Conservation (phyloP, 2,113 vertebrate species). For the Tenrec ecaudatus region DNA sequence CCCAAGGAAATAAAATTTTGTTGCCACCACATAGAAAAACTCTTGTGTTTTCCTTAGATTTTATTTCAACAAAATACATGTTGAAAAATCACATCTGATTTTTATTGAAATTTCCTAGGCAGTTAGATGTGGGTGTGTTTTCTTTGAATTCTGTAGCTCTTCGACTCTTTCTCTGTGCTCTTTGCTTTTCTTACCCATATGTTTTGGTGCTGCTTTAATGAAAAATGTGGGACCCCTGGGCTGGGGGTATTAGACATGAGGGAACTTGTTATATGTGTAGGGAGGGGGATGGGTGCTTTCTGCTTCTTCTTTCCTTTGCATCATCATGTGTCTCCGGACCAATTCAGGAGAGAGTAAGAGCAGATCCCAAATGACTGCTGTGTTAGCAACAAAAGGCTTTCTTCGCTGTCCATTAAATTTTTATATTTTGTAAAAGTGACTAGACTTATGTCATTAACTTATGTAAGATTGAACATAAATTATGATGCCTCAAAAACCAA, state of each 20-base stretch:
- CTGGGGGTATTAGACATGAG: constrained; percentile 67
- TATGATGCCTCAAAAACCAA: constrained; percentile 31
- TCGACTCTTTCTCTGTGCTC: constrained; percentile 71
- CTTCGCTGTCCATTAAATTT: not conserved
- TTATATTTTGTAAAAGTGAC: constrained; percentile 48
- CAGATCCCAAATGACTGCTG: constrained; percentile 12
- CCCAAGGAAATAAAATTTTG: constrained; percentile 38
- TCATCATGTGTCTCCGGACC: constrained; percentile 43
- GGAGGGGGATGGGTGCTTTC: not conserved
- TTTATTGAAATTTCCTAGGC: constrained; percentile 80
- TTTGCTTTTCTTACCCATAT: constrained; percentile 76
- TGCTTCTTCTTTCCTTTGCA: constrained; percentile 16
- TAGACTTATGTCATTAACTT: constrained; percentile 6
- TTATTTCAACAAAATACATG: constrained; percentile 75
- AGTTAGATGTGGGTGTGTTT: constrained; percentile 82
- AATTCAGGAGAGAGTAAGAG: not conserved
- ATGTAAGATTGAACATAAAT: constrained; percentile 5
- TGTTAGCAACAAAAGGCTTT: constrained; percentile 21
- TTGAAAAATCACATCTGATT: constrained; percentile 82
- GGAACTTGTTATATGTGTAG: constrained; percentile 8
- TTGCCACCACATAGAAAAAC: constrained; percentile 14
- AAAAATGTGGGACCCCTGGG: constrained; percentile 72
- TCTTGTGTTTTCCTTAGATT: constrained; percentile 65
- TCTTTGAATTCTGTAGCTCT: constrained; percentile 79
- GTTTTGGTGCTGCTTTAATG: constrained; percentile 80